These are phyloP conservation scores for Stenopsyche tienmushanensis DNA, from an alignment of 1,140 invertebrate genomes.

Conservation along the genomic window DNA sequence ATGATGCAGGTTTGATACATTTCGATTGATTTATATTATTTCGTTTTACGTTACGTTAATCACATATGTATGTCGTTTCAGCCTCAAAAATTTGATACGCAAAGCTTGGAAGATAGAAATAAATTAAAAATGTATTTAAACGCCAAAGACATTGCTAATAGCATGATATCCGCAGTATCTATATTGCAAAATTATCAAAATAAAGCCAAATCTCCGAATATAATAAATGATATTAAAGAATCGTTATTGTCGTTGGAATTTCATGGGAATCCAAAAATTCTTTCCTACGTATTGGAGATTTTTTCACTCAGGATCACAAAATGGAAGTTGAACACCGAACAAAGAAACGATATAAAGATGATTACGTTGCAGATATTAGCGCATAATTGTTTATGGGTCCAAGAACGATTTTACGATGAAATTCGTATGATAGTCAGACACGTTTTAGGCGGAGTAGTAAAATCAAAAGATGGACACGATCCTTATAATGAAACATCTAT, in stretches of 20 bases:
- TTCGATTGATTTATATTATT: slow-evolving; percentile 2
- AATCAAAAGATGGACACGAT: slow-evolving; percentile 40
- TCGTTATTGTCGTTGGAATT: slow-evolving; percentile 54
- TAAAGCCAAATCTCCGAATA: slow-evolving; percentile 42
- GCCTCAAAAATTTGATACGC: slow-evolving; percentile 42
- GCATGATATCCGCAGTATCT: slow-evolving; percentile 53
- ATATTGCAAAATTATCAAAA: slow-evolving; percentile 50
- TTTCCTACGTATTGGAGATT: slow-evolving; percentile 49
- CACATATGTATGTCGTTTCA: slow-evolving; percentile 13
- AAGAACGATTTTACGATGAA: slow-evolving; percentile 45
- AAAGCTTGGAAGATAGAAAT: slow-evolving; percentile 38
- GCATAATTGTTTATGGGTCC: slow-evolving; percentile 49
- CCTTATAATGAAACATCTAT: slow-evolving; percentile 47
- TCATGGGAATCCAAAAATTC: slow-evolving; percentile 51
- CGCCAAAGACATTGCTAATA: slow-evolving; percentile 50
- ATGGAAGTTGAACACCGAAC: slow-evolving; percentile 45
- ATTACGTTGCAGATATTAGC: slow-evolving; percentile 53
- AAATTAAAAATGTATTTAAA: slow-evolving; percentile 48
- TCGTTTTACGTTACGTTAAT: not conserved
- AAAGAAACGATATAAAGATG: slow-evolving; percentile 48
- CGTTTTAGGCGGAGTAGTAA: slow-evolving; percentile 45
- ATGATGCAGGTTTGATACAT: slow-evolving; percentile 45
- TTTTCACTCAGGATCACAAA: slow-evolving; percentile 48
- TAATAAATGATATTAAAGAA: slow-evolving; percentile 48
- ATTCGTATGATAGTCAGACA: slow-evolving; percentile 46